Base-by-base conservation (phyloP, 2,888 invertebrate genomes). In the Hirtodrosophila alboralis region DNA sequence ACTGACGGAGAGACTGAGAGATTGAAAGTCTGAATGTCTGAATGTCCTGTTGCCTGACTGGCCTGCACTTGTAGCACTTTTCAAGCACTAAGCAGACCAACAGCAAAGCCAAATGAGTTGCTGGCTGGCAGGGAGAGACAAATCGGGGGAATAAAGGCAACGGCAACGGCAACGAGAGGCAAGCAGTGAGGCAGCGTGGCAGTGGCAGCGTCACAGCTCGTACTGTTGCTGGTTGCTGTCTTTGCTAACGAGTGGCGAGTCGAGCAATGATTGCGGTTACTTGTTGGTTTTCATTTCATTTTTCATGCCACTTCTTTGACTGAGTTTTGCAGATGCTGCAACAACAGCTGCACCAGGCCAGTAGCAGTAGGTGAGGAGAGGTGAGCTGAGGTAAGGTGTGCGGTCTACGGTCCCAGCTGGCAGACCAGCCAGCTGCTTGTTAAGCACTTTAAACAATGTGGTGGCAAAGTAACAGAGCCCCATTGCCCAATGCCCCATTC, bases 361-460 rank as follows among this genome's bases (percentile, higher is more conserved):
- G 14, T 13, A 23, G 10, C 6, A 5, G 34, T 16, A 10, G 34
- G 18, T 18, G 5, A 5, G 44, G 58, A 73, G 74, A 75, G 41
- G 44, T 56, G 68, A 51, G 49, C 5, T 18, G 18, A 4, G 18
- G 18, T 18, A 18, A 3, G 18, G 18, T 18, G 18, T 18, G 18
- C 5, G 18, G 18, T 18, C 18, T 18, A 3, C 18, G 3, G 3
- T 18, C 4, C 18, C 18, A 5, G 2, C 18, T 18, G 3, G 18
- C 18, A 3, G 5, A 5, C 18, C 5, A 4, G 72, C 51, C 53
- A 45, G 57, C 53, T 83, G 73, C 76, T 86, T 86, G 86, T 86
- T 84, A 86, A 72, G 86, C 86, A 80, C 80, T 79, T 78, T 85
- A 84, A 78, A 85, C 86, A 86, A 84, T 78, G 80, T 60, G 80